Base-by-base conservation (phyloP, 53 echinoderm and acorn worm genomes). In the Paelopatides confundens region DNA sequence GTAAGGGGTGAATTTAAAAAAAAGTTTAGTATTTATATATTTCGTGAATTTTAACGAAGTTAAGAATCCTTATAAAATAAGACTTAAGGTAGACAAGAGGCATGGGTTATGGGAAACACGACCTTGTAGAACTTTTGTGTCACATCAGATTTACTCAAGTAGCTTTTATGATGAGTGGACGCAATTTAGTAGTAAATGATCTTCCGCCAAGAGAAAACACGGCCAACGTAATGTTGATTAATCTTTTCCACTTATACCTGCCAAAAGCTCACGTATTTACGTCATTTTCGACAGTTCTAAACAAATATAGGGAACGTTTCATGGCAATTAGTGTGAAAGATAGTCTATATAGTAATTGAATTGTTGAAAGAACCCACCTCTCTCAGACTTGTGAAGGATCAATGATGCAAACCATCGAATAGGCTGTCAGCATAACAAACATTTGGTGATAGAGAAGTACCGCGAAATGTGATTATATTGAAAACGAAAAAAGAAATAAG, bases 271-370 rank as follows among this genome's bases (percentile, higher is more conserved):
- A 28, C 40, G 24, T 40, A 74, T 74, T 74, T 74, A 35, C 74
- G 74, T 74, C 74, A 74, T 28, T 74, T 40, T 74, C 40, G 74
- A 74, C 74, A 74, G 46, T 74, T 29, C 46, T 74, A 74, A 74
- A 29, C 74, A 74, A 74, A 74, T 43, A 35, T n/a, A 27, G 35
- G 39, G 74, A n/a, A 39, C 39, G 39, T 74, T 40, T n/a, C 11
- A 23, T 18, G 47, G 74, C 74, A 46, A 74, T 74, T 74, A 40
- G 74, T 23, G 35, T 74, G 74, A 74, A 74, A 74, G 46, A 74
- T 46, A 40, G 74, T 1, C 47, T 26, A 39, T 5, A 39, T 21
- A 27, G 74, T 74, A 74, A 74, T 74, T 40, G 47, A 74, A 74
- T 74, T 74, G 43, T 74, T 46, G 47, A 28, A 27, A 18, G 27